Evolutionary conservation across 2,113 vertebrate genomes (phyloP).

Genomic region (Microcebus griseorufus): DNA sequence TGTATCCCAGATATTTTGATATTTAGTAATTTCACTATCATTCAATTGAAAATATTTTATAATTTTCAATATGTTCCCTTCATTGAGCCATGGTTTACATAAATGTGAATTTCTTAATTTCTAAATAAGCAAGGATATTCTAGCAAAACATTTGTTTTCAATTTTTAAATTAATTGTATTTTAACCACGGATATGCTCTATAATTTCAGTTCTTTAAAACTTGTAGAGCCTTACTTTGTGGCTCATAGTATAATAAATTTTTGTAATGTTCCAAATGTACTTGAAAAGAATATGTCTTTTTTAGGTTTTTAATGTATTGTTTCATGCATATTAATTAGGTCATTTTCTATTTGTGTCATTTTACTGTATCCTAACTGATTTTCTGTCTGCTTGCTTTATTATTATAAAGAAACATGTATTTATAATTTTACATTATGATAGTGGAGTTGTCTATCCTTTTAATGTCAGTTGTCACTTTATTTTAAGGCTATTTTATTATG

Average conservation of each 20-base stretch:
- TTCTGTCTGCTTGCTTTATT: conserved; percentile 4
- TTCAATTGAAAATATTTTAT: conserved; percentile 13
- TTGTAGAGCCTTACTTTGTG: background rate
- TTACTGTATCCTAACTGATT: background rate
- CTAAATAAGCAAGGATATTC: background rate
- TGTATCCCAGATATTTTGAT: background rate
- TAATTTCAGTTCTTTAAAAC: conserved; percentile 31
- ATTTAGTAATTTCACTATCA: background rate
- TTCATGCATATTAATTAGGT: background rate
- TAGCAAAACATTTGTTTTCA: background rate
- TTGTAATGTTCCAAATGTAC: background rate
- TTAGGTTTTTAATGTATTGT: background rate
- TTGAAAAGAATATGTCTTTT: background rate
- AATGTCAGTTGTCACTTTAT: background rate
- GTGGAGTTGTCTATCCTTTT: conserved; percentile 4
- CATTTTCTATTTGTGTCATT: background rate
- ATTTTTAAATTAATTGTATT: conserved; percentile 10
- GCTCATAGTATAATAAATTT: background rate
- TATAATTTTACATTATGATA: background rate
- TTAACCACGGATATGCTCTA: background rate
- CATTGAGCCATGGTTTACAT: background rate
- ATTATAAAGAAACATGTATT: background rate
- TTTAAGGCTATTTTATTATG: background rate
- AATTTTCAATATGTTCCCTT: conserved; percentile 9
- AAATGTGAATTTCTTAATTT: background rate